Conservation (phyloP, 2,113 vertebrate species). For the Coryphaenoides rupestris region DNA sequence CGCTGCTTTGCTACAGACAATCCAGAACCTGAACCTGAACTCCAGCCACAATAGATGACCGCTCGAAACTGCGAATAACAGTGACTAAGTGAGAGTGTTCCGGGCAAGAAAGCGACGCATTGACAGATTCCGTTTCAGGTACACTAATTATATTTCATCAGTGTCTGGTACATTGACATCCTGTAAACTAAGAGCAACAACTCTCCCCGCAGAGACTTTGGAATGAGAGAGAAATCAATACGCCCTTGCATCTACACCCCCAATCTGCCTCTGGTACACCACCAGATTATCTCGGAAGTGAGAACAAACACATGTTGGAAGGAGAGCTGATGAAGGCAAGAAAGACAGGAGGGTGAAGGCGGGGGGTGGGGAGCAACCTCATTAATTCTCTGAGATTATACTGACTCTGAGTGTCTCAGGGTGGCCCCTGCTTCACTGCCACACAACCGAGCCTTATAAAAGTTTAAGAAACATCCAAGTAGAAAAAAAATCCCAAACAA, state of each 20-base stretch:
- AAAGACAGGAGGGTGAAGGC: too few species aligned
- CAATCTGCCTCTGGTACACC: not conserved
- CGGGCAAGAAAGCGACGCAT: constrained; percentile 43
- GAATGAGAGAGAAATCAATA: constrained; percentile 9
- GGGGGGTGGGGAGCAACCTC: not conserved
- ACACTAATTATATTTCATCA: constrained; percentile 37
- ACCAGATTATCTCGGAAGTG: not conserved
- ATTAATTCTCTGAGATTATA: constrained; percentile 14
- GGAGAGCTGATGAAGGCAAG: not conserved
- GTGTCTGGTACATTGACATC: constrained; percentile 28
- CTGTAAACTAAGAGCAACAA: constrained; percentile 11
- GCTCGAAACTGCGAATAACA: too few species aligned
- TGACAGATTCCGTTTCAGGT: constrained; percentile 9
- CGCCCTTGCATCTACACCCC: not conserved
- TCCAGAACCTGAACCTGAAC: too few species aligned
- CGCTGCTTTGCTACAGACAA: too few species aligned
- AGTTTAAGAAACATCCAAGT: too few species aligned
- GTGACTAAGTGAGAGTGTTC: constrained; percentile 6
- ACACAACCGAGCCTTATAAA: too few species aligned
- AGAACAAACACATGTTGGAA: not conserved
- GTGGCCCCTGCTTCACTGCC: not conserved
- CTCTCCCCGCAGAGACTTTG: constrained; percentile 1
- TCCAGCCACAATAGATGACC: too few species aligned
- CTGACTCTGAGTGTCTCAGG: constrained; percentile 9
- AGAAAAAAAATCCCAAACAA: too few species aligned